Conservation (phyloP, 2,888 invertebrate species). For the Cylindroiulus punctatus region DNA sequence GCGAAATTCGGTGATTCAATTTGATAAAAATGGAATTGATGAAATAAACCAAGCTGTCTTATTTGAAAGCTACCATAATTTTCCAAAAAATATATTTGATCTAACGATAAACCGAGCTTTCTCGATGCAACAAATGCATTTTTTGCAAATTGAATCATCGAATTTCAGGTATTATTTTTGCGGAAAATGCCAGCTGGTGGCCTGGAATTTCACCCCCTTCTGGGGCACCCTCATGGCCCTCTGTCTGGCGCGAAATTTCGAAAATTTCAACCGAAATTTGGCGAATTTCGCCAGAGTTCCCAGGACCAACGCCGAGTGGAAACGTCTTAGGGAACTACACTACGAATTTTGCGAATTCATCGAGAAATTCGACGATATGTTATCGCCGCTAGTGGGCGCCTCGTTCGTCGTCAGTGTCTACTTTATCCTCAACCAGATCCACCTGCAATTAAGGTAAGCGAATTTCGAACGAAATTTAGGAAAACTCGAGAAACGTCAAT, state of each 20-base stretch:
- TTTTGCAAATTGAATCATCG: too few species aligned
- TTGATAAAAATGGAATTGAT: too few species aligned
- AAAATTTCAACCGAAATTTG: neutral
- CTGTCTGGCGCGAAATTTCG: neutral
- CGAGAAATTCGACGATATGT: slow-evolving; percentile 14
- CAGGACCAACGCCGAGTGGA: neutral
- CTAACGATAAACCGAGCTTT: too few species aligned
- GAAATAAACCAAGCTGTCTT: too few species aligned
- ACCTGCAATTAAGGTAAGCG: neutral
- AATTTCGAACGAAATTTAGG: too few species aligned
- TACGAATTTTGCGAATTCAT: neutral
- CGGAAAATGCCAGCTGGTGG: neutral
- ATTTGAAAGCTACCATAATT: too few species aligned
- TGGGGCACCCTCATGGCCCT: neutral
- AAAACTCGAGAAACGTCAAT: too few species aligned
- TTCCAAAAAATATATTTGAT: too few species aligned
- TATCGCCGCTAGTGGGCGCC: neutral
- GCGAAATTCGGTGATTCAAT: too few species aligned
- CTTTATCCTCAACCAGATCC: slow-evolving; percentile 45
- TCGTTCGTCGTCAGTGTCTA: neutral
- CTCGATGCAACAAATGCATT: too few species aligned
- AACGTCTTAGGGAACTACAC: neutral
- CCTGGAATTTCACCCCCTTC: slow-evolving; percentile 50
- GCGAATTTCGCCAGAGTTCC: neutral
- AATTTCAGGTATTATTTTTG: neutral